Percentiles rank a stretch among this genome's conserved stretches.
These are phyloP conservation scores for Zaprionus kolodkinae DNA, from an alignment of 1,140 invertebrate species.

Conservation along the genomic window DNA sequence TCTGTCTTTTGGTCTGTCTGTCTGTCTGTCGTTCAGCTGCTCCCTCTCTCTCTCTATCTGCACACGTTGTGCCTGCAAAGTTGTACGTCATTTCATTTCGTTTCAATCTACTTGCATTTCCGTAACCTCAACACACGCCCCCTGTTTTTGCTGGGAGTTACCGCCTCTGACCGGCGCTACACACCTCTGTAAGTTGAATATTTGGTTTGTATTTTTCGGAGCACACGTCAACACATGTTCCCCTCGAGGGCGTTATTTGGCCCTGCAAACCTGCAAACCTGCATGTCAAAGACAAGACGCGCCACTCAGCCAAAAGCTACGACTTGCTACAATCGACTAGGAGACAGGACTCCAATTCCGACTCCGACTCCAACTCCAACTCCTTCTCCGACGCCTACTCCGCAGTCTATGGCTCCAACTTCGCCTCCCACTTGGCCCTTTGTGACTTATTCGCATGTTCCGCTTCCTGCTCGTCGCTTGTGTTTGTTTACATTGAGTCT, in stretches of 20 bases:
- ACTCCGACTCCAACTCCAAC: neutral
- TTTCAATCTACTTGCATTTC: conserved; percentile 68
- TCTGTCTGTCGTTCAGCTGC: neutral
- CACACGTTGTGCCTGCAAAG: conserved; percentile 25
- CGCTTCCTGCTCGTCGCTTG: conserved; percentile 29
- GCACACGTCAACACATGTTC: conserved; percentile 70
- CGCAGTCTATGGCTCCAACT: neutral
- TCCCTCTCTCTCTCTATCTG: neutral
- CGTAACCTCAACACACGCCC: conserved; percentile 34
- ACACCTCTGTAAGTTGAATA: conserved; percentile 17
- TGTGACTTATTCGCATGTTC: conserved; percentile 45
- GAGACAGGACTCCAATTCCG: conserved; percentile 13
- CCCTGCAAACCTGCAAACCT: neutral
- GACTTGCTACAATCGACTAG: conserved; percentile 47
- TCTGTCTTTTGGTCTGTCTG: conserved; percentile 21
- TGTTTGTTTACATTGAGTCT: conserved; percentile 66
- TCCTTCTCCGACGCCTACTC: neutral
- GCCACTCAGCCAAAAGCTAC: conserved; percentile 50
- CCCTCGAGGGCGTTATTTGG: conserved; percentile 54
- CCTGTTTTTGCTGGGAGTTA: neutral
- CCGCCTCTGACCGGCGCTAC: neutral
- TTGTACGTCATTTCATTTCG: conserved; percentile 62
- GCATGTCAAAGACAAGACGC: conserved; percentile 52
- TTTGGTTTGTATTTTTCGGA: conserved; percentile 42
- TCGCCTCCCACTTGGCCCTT: conserved; percentile 42